phyloP scores from a whole-genome alignment of 2,888 invertebrate species.

The Lithophane ornitopus region DNA sequence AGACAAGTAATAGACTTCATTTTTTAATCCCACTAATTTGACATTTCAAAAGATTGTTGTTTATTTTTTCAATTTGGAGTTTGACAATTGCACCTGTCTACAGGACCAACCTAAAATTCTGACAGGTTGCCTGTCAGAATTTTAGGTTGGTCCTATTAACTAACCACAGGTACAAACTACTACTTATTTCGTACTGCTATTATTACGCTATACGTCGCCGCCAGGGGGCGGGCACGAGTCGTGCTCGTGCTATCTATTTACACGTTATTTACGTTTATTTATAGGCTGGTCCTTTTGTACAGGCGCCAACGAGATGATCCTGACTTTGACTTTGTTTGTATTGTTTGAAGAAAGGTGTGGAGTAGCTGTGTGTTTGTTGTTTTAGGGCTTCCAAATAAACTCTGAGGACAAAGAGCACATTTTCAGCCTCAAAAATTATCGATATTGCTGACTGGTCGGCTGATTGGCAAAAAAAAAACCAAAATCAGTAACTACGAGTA shows the following conservation, averaged over 20 bases:
- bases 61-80: too few species aligned
- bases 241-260: conserved; percentile 54
- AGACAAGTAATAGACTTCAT: too few species aligned
- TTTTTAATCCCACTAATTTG: too few species aligned
- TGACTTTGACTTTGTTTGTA: conserved; percentile 66
- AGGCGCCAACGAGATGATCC: conserved; percentile 75
- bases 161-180: neutral
- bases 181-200: conserved; percentile 31
- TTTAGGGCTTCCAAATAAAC: neutral
- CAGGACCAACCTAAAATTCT: too few species aligned
- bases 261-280: conserved; percentile 57
- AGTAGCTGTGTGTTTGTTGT: conserved; percentile 14
- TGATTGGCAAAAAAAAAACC: neutral
- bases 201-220: conserved; percentile 16
- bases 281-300: conserved; percentile 69
- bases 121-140: too few species aligned
- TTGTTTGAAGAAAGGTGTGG: conserved; percentile 39
- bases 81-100: too few species aligned
- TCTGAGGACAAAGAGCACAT: too few species aligned
- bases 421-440: neutral
- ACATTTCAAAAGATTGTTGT: too few species aligned
- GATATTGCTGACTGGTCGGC: neutral
- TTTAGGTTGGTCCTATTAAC: too few species aligned
- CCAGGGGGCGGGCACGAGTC: conserved; percentile 46
- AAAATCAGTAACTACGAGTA: too few species aligned